Percentiles rank a stretch among this genome's conserved stretches.
Conservation (phyloP, 2,888 invertebrate genomes). For the Cosmorhoe ocellata region DNA sequence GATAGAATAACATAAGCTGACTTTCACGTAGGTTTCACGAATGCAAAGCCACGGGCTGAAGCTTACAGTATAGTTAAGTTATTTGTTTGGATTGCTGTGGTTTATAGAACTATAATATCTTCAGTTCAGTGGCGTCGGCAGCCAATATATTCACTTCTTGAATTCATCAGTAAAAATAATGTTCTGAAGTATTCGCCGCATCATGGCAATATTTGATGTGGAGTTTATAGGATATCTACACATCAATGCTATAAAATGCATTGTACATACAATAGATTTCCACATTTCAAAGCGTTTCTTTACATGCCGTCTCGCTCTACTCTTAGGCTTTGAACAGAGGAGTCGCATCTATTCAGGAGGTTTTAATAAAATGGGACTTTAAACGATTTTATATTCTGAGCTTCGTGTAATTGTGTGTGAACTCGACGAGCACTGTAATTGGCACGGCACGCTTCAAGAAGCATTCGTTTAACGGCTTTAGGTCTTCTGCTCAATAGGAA, state of each 20-base stretch:
- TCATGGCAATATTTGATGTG: too few relatives aligned
- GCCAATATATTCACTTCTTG: too few relatives aligned
- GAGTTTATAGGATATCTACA: too few relatives aligned
- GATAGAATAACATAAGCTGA: too few relatives aligned
- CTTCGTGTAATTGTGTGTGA: constrained; percentile 24
- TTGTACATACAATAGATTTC: not conserved
- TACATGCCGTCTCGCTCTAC: not conserved
- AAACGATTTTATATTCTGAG: constrained; percentile 24
- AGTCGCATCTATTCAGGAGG: constrained; percentile 9
- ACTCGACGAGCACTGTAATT: constrained; percentile 25
- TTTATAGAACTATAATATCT: too few relatives aligned
- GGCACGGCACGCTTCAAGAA: constrained; percentile 23
- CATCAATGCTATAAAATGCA: not conserved
- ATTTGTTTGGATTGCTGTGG: too few relatives aligned
- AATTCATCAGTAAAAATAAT: too few relatives aligned
- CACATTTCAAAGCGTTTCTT: not conserved
- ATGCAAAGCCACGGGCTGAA: too few relatives aligned
- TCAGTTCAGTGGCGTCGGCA: too few relatives aligned
- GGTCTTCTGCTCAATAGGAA: constrained; percentile 21
- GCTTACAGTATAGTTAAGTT: too few relatives aligned
- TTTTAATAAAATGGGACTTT: constrained; percentile 23
- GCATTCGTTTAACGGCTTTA: constrained; percentile 20
- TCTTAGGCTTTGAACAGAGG: not conserved
- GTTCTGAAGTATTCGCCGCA: too few relatives aligned
- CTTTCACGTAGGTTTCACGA: too few relatives aligned